Base-by-base conservation (phyloP, 2,113 vertebrate genomes). In the Sinocyclocheilus maitianheensis region DNA sequence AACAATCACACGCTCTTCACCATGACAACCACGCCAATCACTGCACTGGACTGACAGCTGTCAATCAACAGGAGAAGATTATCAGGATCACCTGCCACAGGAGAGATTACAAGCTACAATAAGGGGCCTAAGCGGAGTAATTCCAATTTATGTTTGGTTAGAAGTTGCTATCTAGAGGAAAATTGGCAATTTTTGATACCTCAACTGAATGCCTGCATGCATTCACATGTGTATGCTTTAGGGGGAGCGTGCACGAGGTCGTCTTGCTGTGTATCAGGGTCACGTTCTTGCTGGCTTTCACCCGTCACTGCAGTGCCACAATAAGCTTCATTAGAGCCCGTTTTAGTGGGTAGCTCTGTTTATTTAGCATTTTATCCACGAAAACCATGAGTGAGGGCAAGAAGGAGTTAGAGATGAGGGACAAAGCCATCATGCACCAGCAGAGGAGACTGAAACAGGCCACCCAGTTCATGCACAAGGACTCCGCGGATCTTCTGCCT, bases 401-500 rank as follows among this genome's bases (percentile, higher is more conserved):
- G 90, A 95, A 94, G 82, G 96, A 97, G 87, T 90, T 96, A 62
- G 96, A 95, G 87, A 93, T 97, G 84, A 93, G 93, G 88, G 96
- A 96, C 88, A 96, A 95, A 93, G 97, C 97, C 87, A 94, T 96
- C 90, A 95, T 97, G 92, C 96, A 97, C 90, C 97, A 97, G 95
- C 97, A 97, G 91, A 94, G 97, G 40, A 95, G 96, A 20, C 96
- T 98, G 80, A 98, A 97, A 87, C 98, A 99, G 93, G 96, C 97
- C 90, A 97, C 96, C 13, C 97, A 97, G 94, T 99, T 99, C 91
- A 94, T 94, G 22, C 98, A 99, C 95, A 97, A 99, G 94, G 98
- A 99, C 94, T 99, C 98, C 0, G 98, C 98, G 11, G 98, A 99
- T 93, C 95, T 99, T 91, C 97, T 99, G 87, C 98, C 97, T 80